phyloP scores from a whole-genome alignment of 2,888 invertebrate genomes.

The Nesidiocoris tenuis region DNA sequence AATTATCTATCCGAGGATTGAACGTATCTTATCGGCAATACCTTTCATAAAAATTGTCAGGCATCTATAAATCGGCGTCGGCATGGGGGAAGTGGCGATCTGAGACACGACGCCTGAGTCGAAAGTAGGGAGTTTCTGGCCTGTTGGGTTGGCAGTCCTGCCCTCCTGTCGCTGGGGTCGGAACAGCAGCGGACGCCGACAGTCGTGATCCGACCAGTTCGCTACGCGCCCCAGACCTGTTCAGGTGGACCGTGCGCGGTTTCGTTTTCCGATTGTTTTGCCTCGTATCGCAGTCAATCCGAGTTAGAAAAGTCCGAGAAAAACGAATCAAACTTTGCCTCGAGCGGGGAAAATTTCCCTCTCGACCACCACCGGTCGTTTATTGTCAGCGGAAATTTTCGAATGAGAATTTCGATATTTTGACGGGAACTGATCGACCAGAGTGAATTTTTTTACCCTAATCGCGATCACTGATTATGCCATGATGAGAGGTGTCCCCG shows the following conservation, averaged over 20 bases:
- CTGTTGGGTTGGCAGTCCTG: slow-evolving; percentile 18
- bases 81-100: too few species aligned
- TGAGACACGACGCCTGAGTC: too few species aligned
- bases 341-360: neutral
- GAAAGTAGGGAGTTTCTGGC: neutral
- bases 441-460: too few species aligned
- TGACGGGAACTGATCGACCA: neutral
- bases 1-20: too few species aligned
- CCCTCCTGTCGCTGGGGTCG: neutral
- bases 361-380: neutral
- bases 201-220: slow-evolving; percentile 11
- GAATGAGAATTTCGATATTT: too few species aligned
- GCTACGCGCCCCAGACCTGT: slow-evolving; percentile 40
- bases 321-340: neutral
- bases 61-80: too few species aligned
- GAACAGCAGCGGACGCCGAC: neutral
- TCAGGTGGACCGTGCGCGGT: slow-evolving; percentile 38
- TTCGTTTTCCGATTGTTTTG: neutral
- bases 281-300: neutral
- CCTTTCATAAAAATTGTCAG: too few species aligned
- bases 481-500: slow-evolving; percentile 44
- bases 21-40: too few species aligned
- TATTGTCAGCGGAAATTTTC: neutral
- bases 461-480: too few species aligned
- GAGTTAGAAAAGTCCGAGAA: neutral